Percentiles rank a stretch among this genome's conserved stretches.
phyloP scores from a whole-genome alignment of 2,888 invertebrate genomes.

The Amphimallon solstitiale region DNA sequence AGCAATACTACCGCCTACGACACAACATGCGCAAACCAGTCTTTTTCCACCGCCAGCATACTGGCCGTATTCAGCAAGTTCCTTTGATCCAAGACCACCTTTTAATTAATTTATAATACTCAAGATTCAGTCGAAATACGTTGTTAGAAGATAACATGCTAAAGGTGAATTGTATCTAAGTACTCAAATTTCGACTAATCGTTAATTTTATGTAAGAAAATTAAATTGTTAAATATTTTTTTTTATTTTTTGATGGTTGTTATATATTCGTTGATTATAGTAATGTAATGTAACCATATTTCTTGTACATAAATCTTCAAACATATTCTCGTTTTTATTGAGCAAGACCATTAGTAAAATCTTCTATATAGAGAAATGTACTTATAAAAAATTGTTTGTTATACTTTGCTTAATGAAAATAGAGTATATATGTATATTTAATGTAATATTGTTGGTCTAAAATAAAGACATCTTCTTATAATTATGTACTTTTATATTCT shows the following conservation, averaged over 20 bases:
- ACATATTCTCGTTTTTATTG: conserved; percentile 25
- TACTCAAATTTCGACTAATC: background rate
- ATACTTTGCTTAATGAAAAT: conserved; percentile 27
- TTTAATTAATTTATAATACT: conserved; percentile 52
- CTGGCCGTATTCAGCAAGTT: conserved; percentile 65
- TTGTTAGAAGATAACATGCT: background rate
- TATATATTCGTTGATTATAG: background rate
- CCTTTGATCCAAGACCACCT: conserved; percentile 60
- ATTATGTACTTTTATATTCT: too few relatives aligned
- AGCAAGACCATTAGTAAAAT: conserved; percentile 12
- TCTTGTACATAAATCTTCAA: conserved; percentile 15
- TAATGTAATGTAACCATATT: conserved; percentile 5
- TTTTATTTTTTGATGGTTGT: background rate
- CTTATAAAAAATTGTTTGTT: conserved; percentile 7
- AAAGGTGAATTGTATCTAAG: background rate
- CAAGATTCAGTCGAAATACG: background rate
- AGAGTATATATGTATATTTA: conserved; percentile 20
- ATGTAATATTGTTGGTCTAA: conserved; percentile 28
- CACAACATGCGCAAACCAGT: conserved; percentile 58
- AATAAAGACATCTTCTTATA: conserved; percentile 30
- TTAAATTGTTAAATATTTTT: too few relatives aligned
- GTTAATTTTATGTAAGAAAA: too few relatives aligned
- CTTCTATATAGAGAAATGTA: conserved; percentile 6
- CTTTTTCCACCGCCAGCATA: conserved; percentile 68
- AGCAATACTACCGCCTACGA: conserved; percentile 62